Base-by-base conservation (phyloP, 2,888 invertebrate species). In the Ennomos erosarius region DNA sequence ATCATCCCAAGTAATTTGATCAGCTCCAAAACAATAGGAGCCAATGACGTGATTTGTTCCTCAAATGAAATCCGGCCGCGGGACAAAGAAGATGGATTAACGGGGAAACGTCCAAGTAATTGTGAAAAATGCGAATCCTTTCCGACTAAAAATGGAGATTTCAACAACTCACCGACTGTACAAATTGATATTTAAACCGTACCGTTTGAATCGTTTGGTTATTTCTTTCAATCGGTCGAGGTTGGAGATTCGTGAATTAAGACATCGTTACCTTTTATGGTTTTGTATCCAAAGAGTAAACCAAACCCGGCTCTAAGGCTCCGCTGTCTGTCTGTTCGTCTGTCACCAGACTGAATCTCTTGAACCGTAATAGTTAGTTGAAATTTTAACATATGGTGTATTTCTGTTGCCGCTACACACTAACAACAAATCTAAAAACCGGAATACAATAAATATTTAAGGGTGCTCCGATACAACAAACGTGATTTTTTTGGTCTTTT, bases 11-110 rank as follows among this genome's bases (percentile, higher is more conserved):
- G 67, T 69, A 71, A 77, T 78, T 73, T 71, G 67, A 75, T 75
- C 73, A 67, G 68, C 74, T 70, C 75, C 73, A 73, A 78, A 82
- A 80, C 75, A 84, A 82, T 75, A 75, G 73, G 73, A 82, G 74
- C 78, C 77, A 82, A 81, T 81, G 75, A 73, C 68, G 74, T 78
- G 80, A 85, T 87, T 87, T 85, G 82, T 83, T 83, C 79, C 77
- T 68, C 83, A 86, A 88, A 87, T 85, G 84, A 86, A 88, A 82
- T 84, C 85, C 79, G 78, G 78, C 79, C 75, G 78, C 78, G 76
- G 79, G 79, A 87, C 87, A 88, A 88, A 87, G 87, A 88, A 90
- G 88, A 90, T 87, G 79, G 88, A 90, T 90, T 88, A 88, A 84
- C 82, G 85, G 76, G 82, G 76, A 84, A 88, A 87, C 79, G 87